A percentile compares a stretch with the other conserved stretches of the same genome.
Evolutionary conservation across 2,797 vertebrate genomes (phyloP).

Genomic region (Ataeniobius toweri): DNA sequence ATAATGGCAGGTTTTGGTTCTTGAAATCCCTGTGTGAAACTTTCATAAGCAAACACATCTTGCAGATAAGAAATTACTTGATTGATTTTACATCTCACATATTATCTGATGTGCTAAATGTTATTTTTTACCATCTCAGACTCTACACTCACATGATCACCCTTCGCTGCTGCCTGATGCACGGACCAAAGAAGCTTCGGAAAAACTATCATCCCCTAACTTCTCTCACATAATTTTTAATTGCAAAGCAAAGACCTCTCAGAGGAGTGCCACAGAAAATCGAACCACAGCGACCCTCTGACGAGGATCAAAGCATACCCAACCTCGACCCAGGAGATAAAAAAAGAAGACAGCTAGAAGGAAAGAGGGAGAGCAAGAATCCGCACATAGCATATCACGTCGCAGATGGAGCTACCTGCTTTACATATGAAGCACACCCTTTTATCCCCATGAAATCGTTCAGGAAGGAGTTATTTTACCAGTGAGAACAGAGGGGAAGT

Average conservation of each 20-base stretch:
- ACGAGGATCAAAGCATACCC: constrained; percentile 75
- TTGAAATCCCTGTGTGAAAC: not conserved
- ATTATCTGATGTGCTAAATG: constrained; percentile 30
- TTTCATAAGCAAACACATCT: constrained; percentile 28
- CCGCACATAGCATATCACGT: constrained; percentile 53
- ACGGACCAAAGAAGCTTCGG: constrained; percentile 39
- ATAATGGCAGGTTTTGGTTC: not conserved
- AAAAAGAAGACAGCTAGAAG: constrained; percentile 26
- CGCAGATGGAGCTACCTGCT: constrained; percentile 61
- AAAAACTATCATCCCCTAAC: constrained; percentile 60
- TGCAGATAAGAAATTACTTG: constrained; percentile 46
- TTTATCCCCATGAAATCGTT: constrained; percentile 76
- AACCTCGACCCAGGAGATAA: constrained; percentile 50
- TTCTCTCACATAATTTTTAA: constrained; percentile 66
- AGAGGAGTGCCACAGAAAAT: constrained; percentile 65
- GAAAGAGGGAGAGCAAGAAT: constrained; percentile 30
- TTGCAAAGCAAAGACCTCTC: constrained; percentile 67
- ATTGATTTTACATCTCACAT: constrained; percentile 38
- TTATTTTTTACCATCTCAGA: constrained; percentile 20
- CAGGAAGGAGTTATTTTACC: constrained; percentile 67
- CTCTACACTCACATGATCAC: constrained; percentile 42
- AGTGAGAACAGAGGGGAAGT: constrained; percentile 49
- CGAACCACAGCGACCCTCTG: constrained; percentile 77
- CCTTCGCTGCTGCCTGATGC: constrained; percentile 42
- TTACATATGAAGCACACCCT: constrained; percentile 77